These are phyloP conservation scores for Heterocephalus glaber DNA, from an alignment of 2,113 vertebrate genomes.

Conservation along the genomic window DNA sequence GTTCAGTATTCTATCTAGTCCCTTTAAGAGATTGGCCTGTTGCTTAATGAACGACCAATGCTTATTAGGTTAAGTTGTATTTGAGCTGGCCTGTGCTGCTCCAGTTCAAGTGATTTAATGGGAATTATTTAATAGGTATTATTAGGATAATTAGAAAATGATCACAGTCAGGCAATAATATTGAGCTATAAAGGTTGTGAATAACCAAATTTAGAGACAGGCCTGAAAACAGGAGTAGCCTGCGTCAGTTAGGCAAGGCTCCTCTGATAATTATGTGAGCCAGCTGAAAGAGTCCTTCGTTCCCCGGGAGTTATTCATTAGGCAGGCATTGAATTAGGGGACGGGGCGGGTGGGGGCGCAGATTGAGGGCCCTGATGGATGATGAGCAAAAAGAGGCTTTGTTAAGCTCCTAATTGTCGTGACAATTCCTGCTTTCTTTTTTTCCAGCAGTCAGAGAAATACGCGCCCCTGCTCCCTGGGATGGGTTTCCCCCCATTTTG, in stretches of 20 bases:
- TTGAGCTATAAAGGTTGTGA: constrained; percentile 88
- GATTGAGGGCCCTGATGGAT: constrained; percentile 82
- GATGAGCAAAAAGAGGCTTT: constrained; percentile 85
- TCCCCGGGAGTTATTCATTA: constrained; percentile 87
- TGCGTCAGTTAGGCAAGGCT: constrained; percentile 87
- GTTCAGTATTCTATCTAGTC: constrained; percentile 76
- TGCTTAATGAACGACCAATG: constrained; percentile 85
- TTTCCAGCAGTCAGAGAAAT: constrained; percentile 67
- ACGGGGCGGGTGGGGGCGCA: constrained; percentile 80
- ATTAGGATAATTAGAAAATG: constrained; percentile 91
- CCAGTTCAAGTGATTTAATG: constrained; percentile 88
- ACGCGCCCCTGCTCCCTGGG: constrained; percentile 54
- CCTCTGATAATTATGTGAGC: constrained; percentile 87
- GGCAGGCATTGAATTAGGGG: constrained; percentile 85
- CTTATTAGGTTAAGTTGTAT: constrained; percentile 89
- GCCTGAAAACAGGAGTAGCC: constrained; percentile 85
- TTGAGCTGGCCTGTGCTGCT: constrained; percentile 85
- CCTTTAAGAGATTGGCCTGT: constrained; percentile 83
- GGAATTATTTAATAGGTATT: constrained; percentile 90
- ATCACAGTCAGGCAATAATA: constrained; percentile 90
- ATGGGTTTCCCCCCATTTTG: constrained; percentile 61
- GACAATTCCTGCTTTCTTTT: constrained; percentile 81
- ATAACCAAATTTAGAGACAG: constrained; percentile 88
- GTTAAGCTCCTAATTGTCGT: constrained; percentile 84
- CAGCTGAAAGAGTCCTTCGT: constrained; percentile 89